These are phyloP conservation scores for Cyphomyrmex costatus DNA, from an alignment of 1,140 invertebrate genomes.

Conservation along the genomic window DNA sequence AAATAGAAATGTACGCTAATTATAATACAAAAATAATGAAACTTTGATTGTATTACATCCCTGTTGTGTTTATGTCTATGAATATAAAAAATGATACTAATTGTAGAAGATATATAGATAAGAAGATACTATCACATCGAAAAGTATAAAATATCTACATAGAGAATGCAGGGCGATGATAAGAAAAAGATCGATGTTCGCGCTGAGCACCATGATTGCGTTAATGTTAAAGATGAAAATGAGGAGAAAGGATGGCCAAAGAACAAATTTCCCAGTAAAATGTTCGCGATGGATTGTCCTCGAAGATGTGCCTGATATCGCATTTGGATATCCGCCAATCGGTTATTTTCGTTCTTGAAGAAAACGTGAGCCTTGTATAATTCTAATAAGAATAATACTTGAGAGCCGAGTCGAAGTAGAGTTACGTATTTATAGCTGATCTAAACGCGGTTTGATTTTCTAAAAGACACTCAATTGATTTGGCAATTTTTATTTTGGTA, in stretches of 20 bases:
- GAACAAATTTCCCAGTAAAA: slow-evolving; percentile 49
- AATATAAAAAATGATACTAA: not conserved
- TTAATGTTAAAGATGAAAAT: slow-evolving; percentile 43
- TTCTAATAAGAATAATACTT: slow-evolving; percentile 68
- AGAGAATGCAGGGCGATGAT: not conserved
- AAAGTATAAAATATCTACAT: not conserved
- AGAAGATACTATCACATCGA: not conserved
- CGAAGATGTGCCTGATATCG: slow-evolving; percentile 68
- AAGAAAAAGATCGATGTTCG: slow-evolving; percentile 31
- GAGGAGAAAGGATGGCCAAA: slow-evolving; percentile 18
- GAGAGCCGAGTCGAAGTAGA: slow-evolving; percentile 13
- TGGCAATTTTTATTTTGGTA: not conserved
- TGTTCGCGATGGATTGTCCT: slow-evolving; percentile 67
- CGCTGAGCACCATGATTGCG: not conserved
- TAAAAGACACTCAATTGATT: not conserved
- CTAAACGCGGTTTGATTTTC: not conserved
- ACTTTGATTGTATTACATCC: not conserved
- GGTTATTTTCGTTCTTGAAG: slow-evolving; percentile 71
- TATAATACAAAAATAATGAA: not conserved
- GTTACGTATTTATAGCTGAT: slow-evolving; percentile 52
- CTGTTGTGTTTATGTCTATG: not conserved
- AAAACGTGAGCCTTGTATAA: slow-evolving; percentile 69
- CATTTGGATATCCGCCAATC: slow-evolving; percentile 69
- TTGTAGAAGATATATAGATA: not conserved
- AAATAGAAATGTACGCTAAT: not conserved